Percentiles rank a stretch among this genome's conserved stretches.
phyloP scores from a whole-genome alignment of 2,888 invertebrate genomes.

The Conomelus anceps region DNA sequence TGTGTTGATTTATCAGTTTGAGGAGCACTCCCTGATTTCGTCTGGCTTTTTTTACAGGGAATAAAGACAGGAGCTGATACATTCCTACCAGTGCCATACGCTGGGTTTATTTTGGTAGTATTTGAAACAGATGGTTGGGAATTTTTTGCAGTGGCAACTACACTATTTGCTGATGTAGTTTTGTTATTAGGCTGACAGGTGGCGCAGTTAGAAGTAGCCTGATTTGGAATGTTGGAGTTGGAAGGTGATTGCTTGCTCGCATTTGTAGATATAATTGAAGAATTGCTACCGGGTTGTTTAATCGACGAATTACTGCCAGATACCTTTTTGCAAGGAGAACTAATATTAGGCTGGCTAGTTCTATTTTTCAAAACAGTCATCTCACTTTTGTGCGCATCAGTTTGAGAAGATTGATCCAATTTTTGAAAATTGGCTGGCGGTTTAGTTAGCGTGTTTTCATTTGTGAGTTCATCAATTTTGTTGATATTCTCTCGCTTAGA shows the following conservation, averaged over 20 bases:
- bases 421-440: not conserved
- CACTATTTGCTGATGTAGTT: not conserved
- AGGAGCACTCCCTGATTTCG: not conserved
- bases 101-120: not conserved
- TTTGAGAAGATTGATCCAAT: slow-evolving; percentile 21
- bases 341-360: not conserved
- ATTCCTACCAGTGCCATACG: slow-evolving; percentile 25
- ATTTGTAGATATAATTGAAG: not conserved
- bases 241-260: not conserved
- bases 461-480: not conserved
- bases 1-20: not conserved
- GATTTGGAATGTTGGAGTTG: not conserved
- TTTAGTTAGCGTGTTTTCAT: slow-evolving; percentile 3
- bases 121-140: not conserved
- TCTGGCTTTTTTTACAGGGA: slow-evolving; percentile 22
- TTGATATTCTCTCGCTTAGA: not conserved
- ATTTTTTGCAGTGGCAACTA: not conserved
- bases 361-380: not conserved
- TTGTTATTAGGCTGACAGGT: not conserved
- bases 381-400: slow-evolving; percentile 8
- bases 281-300: not conserved
- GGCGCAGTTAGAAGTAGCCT: not conserved
- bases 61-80: slow-evolving; percentile 28
- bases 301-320: not conserved
- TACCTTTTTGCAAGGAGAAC: not conserved